phyloP scores from a whole-genome alignment of 2,113 vertebrate species.

The Miniopterus natalensis region DNA sequence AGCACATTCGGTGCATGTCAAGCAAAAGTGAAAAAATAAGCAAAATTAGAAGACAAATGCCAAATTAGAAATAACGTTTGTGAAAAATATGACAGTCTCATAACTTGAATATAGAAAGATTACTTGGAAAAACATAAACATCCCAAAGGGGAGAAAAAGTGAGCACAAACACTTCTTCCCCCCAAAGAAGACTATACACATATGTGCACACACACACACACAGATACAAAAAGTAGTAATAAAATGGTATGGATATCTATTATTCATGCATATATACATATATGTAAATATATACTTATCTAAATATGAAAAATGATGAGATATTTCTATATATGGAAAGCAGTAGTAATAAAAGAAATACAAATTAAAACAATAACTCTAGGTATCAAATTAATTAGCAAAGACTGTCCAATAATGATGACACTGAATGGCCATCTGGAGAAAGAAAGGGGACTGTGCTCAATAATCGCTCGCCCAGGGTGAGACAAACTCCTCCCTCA shows the following conservation, averaged over 20 bases:
- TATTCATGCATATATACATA: background rate
- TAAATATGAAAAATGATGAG: constrained; percentile 23
- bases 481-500: background rate
- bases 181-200: background rate
- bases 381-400: constrained; percentile 12
- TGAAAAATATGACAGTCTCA: constrained; percentile 1
- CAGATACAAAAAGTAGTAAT: background rate
- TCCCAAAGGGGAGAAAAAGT: background rate
- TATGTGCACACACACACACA: background rate
- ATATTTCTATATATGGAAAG: background rate
- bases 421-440: background rate
- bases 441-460: background rate
- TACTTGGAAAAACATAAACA: constrained; percentile 49
- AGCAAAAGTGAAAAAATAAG: constrained; percentile 12
- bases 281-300: background rate
- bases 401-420: background rate
- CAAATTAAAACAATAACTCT: constrained; percentile 55
- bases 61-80: background rate
- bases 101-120: constrained; percentile 16
- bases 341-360: constrained; percentile 17
- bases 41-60: background rate
- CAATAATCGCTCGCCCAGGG: background rate
- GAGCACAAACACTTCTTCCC: background rate
- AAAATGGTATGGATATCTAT: background rate
- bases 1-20: background rate